phyloP scores from a whole-genome alignment of 2,888 invertebrate species.

The Drosophila meridionalis region DNA sequence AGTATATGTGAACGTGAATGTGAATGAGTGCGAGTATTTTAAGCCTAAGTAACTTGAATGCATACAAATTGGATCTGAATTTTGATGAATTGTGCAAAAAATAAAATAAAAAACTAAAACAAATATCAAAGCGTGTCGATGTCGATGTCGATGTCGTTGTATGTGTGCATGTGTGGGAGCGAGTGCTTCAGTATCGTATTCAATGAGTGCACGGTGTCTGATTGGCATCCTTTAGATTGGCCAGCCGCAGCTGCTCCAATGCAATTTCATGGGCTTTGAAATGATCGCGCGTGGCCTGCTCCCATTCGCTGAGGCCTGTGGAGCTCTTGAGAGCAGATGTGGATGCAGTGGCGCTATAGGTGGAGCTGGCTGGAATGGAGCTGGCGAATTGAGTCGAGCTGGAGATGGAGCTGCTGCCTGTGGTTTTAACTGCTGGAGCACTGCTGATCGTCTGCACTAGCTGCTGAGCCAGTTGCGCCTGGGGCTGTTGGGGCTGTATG shows the following conservation, averaged over 20 bases:
- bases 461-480: not conserved
- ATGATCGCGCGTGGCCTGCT: slow-evolving; percentile 80
- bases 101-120: slow-evolving; percentile 42
- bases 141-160: not conserved
- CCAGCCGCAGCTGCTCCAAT: slow-evolving; percentile 79
- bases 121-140: slow-evolving; percentile 18
- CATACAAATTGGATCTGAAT: slow-evolving; percentile 50
- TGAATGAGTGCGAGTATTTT: slow-evolving; percentile 39
- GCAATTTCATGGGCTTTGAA: slow-evolving; percentile 83
- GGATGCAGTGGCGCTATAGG: not conserved
- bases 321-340: not conserved
- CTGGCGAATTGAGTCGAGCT: not conserved
- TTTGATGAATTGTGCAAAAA: slow-evolving; percentile 61
- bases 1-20: slow-evolving; percentile 30
- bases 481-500: no score
- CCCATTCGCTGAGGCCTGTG: slow-evolving; percentile 56
- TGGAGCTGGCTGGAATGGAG: not conserved
- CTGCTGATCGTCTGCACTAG: slow-evolving; percentile 10
- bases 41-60: slow-evolving; percentile 45
- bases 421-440: slow-evolving; percentile 1
- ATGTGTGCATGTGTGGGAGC: slow-evolving; percentile 1
- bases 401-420: not conserved
- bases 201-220: slow-evolving; percentile 45
- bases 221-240: slow-evolving; percentile 65
- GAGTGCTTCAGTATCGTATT: slow-evolving; percentile 3